Percentiles rank a stretch among this genome's conserved stretches.
These are phyloP conservation scores for Palythoa grandis DNA, from an alignment of 92 coral and sea anemone species.

Conservation along the genomic window DNA sequence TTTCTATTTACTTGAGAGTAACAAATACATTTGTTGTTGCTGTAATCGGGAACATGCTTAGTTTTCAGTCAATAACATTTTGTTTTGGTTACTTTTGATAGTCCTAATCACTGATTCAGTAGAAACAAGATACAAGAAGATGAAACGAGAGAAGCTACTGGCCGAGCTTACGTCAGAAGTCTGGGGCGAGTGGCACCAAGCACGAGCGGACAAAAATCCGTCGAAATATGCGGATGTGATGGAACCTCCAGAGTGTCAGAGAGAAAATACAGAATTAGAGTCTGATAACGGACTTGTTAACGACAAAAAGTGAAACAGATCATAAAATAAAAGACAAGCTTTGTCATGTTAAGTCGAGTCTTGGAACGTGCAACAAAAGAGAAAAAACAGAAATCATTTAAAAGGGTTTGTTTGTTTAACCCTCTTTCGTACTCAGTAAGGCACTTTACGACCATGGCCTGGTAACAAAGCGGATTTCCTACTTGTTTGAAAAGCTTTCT, in stretches of 20 bases:
- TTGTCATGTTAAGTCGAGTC: too few species aligned
- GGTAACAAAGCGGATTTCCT: too few species aligned
- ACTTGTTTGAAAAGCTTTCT: too few species aligned
- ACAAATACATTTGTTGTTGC: background rate
- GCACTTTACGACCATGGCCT: too few species aligned
- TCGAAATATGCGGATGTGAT: slow-evolving; percentile 83
- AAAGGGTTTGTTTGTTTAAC: too few species aligned
- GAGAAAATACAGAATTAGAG: background rate
- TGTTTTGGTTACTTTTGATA: slow-evolving; percentile 19
- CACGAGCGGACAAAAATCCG: slow-evolving; percentile 78
- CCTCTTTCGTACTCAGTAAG: too few species aligned
- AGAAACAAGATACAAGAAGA: slow-evolving; percentile 78
- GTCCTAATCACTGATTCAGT: slow-evolving; percentile 82
- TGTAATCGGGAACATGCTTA: background rate
- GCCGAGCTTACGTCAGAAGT: slow-evolving; percentile 88
- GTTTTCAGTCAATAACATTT: background rate
- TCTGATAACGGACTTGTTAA: background rate
- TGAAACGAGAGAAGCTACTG: slow-evolving; percentile 76
- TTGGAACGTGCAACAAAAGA: too few species aligned
- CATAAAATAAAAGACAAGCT: background rate
- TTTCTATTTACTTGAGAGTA: too few species aligned
- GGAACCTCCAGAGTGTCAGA: slow-evolving; percentile 26
- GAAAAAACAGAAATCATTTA: too few species aligned
- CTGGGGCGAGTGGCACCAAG: slow-evolving; percentile 98
- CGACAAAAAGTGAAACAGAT: background rate